Percentiles rank a stretch among this genome's conserved stretches.
Evolutionary conservation across 2,797 vertebrate species (phyloP).

Genomic region (Takifugu ocellatus): DNA sequence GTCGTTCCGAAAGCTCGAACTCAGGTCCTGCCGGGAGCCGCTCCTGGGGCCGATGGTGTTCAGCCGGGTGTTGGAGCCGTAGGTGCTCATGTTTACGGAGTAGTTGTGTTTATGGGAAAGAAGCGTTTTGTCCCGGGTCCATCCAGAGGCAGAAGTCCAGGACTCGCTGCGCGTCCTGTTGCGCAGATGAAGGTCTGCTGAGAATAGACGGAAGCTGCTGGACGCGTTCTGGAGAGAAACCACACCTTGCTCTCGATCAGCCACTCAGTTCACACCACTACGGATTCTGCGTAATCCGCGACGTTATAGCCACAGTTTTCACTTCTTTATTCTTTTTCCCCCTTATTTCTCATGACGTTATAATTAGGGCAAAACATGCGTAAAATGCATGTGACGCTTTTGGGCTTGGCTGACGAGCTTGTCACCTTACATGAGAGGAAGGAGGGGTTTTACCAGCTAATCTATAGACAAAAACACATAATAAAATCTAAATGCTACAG

Average conservation of each 20-base stretch:
- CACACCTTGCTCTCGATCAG: constrained; percentile 66
- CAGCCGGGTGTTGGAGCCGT: constrained; percentile 53
- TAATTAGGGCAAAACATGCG: not conserved
- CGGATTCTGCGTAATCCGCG: not conserved
- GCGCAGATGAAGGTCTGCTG: constrained; percentile 59
- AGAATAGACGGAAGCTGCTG: constrained; percentile 63
- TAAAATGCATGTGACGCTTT: not conserved
- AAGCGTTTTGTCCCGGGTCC: constrained; percentile 10
- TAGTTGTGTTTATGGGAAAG: not conserved
- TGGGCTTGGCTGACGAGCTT: not conserved
- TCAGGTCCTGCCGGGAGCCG: constrained; percentile 67
- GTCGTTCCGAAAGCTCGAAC: constrained; percentile 37
- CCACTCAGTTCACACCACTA: not conserved
- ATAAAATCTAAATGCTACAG: no score
- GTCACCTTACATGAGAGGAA: not conserved
- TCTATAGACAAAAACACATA: no score
- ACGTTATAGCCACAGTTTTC: not conserved
- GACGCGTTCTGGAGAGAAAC: constrained; percentile 58
- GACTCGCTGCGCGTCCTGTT: constrained; percentile 41
- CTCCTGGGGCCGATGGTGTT: constrained; percentile 49
- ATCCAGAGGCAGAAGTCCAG: constrained; percentile 11
- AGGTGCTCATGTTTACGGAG: constrained; percentile 55
- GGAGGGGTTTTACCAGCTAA: not conserved
- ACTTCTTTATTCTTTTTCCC: not conserved
- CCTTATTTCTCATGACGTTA: not conserved